Evolutionary conservation across 1,140 invertebrate genomes (phyloP).

Genomic region (Lerema accius): DNA sequence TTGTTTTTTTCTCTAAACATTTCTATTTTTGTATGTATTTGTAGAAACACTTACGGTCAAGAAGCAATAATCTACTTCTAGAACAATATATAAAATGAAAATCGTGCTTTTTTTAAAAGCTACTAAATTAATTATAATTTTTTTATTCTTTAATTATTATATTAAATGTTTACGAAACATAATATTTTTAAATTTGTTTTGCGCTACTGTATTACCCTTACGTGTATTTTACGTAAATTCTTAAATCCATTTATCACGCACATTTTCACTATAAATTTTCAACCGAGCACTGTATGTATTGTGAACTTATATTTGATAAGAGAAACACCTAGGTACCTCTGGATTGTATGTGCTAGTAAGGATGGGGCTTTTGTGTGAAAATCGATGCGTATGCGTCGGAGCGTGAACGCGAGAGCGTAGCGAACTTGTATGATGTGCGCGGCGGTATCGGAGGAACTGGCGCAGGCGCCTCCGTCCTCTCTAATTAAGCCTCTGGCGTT

Average conservation of each 20-base stretch:
- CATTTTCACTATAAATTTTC: constrained; percentile 16
- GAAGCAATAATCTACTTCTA: too few relatives aligned
- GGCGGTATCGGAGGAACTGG: constrained; percentile 70
- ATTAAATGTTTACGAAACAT: not conserved
- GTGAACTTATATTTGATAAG: constrained; percentile 16
- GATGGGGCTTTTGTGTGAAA: constrained; percentile 17
- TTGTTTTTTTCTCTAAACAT: not conserved
- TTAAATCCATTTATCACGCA: constrained; percentile 8
- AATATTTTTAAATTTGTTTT: not conserved
- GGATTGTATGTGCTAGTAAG: constrained; percentile 28
- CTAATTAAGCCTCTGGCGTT: constrained; percentile 80
- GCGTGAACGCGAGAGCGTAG: constrained; percentile 50
- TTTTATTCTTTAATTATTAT: too few relatives aligned
- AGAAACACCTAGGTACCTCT: constrained; percentile 50
- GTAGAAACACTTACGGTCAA: too few relatives aligned
- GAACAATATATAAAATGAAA: too few relatives aligned
- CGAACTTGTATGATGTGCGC: constrained; percentile 50
- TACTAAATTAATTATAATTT: too few relatives aligned
- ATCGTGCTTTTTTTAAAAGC: too few relatives aligned
- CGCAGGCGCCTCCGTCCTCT: constrained; percentile 72
- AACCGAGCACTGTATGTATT: constrained; percentile 21
- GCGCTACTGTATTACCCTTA: not conserved
- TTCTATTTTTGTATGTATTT: too few relatives aligned
- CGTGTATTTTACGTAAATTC: not conserved
- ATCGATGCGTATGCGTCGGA: constrained; percentile 43